Percentiles rank a stretch among this genome's conserved stretches.
Conservation (phyloP, 2,113 vertebrate genomes). For the Cephalophus harveyi region DNA sequence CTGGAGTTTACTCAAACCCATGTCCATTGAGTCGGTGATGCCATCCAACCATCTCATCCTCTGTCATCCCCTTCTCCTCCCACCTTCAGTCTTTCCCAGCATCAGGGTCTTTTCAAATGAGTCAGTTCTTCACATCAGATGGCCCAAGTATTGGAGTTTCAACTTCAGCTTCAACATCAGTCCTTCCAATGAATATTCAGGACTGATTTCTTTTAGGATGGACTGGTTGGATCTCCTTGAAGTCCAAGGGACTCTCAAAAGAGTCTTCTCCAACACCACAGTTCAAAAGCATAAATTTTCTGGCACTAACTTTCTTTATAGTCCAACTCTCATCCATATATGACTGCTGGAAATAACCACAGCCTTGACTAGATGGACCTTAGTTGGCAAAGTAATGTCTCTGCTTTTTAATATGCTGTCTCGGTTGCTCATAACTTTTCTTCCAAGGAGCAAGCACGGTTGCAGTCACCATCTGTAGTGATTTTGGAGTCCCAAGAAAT, state of each 20-base stretch:
- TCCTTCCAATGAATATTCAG: background rate
- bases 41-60: background rate
- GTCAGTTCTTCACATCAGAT: background rate
- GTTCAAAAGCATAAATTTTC: background rate
- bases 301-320: fast-evolving
- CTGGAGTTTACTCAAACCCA: background rate
- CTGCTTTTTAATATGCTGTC: background rate
- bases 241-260: background rate
- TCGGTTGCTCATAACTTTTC: background rate
- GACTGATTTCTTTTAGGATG: background rate
- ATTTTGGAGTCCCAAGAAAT: background rate
- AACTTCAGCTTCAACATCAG: background rate
- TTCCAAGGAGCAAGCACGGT: background rate
- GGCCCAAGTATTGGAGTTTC: background rate
- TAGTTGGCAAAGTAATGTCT: background rate
- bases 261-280: background rate
- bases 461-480: background rate
- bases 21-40: background rate
- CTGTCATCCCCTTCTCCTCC: background rate
- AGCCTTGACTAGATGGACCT: background rate
- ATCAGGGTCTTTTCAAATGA: background rate
- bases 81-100: background rate
- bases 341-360: background rate
- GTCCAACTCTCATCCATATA: background rate
- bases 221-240: background rate